Percentiles rank a stretch among this genome's conserved stretches.
Evolutionary conservation across 2,888 invertebrate genomes (phyloP).

Genomic region (Brachyptera putata): DNA sequence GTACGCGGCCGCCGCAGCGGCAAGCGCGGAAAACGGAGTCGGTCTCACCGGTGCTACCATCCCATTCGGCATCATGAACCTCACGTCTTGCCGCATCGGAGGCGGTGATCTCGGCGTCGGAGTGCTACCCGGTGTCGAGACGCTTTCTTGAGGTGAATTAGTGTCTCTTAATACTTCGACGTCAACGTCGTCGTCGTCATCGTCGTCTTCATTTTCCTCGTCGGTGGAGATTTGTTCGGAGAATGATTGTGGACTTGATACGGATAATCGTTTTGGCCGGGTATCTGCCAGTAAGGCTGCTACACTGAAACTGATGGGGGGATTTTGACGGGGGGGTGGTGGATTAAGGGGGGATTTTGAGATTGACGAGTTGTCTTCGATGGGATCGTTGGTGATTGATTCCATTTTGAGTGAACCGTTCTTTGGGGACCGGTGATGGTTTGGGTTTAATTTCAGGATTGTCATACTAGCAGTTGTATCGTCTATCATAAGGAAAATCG

Average conservation of each 20-base stretch:
- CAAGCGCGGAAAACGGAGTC: conserved; percentile 69
- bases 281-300: conserved; percentile 69
- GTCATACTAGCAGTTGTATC: conserved; percentile 31
- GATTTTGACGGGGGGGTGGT: conserved; percentile 46
- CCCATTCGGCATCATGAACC: conserved; percentile 38
- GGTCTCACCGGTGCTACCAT: conserved; percentile 59
- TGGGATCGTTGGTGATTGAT: conserved; percentile 20
- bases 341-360: conserved; percentile 12
- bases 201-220: conserved; percentile 61
- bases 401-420: conserved; percentile 19
- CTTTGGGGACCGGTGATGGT: conserved; percentile 14
- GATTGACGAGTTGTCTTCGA: conserved; percentile 26
- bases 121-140: conserved; percentile 22
- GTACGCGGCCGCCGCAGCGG: conserved; percentile 58
- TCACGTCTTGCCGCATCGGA: conserved; percentile 15
- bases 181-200: conserved; percentile 63
- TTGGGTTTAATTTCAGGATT: conserved; percentile 28
- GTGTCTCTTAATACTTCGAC: conserved; percentile 61
- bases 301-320: conserved; percentile 69
- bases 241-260: conserved; percentile 29
- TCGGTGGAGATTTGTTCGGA: conserved; percentile 51
- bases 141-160: conserved; percentile 16
- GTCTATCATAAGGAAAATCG: conserved; percentile 32
- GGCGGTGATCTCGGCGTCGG: conserved; percentile 26
- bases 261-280: conserved; percentile 38